Base-by-base conservation (phyloP, 2,888 invertebrate species). In the Phortica okadai region DNA sequence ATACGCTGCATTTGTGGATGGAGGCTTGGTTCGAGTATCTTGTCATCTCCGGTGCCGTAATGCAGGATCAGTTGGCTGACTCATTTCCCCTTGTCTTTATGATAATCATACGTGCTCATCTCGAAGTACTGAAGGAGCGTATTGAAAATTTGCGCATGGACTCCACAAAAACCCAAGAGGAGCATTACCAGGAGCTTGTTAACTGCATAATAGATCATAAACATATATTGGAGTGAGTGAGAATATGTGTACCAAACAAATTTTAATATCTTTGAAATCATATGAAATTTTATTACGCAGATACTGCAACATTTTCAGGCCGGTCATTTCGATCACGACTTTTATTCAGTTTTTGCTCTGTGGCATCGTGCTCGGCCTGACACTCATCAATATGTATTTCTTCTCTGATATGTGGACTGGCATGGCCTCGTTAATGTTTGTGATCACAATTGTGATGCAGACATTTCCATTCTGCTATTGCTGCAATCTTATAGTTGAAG, bases 401-500 rank as follows among this genome's bases (percentile, higher is more conserved):
- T 85, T 85, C 64, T 83, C 85, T 6, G 83, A 85, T 72, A 50
- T 80, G 0, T 82, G 85, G 78, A 77, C 82, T 3, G 82, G 82
- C 50, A 78, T 89, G 6, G 84, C 87, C 14, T 83, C 82, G 1
- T 76, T 79, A 2, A 74, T 84, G 66, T 86, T 81, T 62, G 75
- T 86, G 7, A 74, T 81, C 25, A 78, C 79, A 10, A 80, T 87
- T 21, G 74, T 87, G 70, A 44, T 85, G 73, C 83, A 89, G 79
- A 86, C 87, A 3, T 84, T 89, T 21, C 88, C 89, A 10, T 84
- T 85, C 58, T 89, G 89, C 75, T 89, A 85, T 66, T 85, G 80
- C 21, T 86, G 86, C 77, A 88, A 89, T 66, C 80, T 82, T 25
- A 77, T 89, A 44, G 79, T 84, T 73, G 87, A 82, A 11, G 89